Percentiles rank a stretch among this genome's conserved stretches.
phyloP scores from a whole-genome alignment of 2,797 vertebrate genomes.

The Myripristis jacobus region DNA sequence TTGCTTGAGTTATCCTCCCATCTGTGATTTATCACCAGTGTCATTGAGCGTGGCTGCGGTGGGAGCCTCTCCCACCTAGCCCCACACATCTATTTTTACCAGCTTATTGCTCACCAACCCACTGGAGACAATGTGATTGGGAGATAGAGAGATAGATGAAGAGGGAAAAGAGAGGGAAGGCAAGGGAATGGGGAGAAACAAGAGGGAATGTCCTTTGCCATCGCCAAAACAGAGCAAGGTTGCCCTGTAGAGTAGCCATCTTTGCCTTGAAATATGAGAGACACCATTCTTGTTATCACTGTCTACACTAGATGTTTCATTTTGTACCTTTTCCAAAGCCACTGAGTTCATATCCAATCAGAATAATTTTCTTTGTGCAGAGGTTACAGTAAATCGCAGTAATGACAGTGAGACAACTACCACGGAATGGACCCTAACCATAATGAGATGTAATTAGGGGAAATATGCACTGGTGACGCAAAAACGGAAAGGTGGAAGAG shows the following conservation, averaged over 20 bases:
- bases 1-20: slow-evolving; percentile 51
- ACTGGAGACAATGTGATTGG: slow-evolving; percentile 56
- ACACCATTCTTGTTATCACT: slow-evolving; percentile 1
- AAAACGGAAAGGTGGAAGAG: neutral
- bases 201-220: slow-evolving; percentile 37
- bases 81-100: slow-evolving; percentile 76
- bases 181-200: slow-evolving; percentile 18
- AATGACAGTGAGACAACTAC: neutral
- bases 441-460: slow-evolving; percentile 5
- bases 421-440: neutral
- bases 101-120: slow-evolving; percentile 66
- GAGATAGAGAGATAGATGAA: slow-evolving; percentile 57
- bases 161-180: slow-evolving; percentile 30
- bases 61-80: slow-evolving; percentile 61
- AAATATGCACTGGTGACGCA: slow-evolving; percentile 5
- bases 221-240: slow-evolving; percentile 3
- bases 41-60: slow-evolving; percentile 71
- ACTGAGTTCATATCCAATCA: neutral
- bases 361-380: slow-evolving; percentile 10
- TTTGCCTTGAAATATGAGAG: slow-evolving; percentile 11
- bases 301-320: slow-evolving; percentile 1
- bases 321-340: slow-evolving; percentile 11
- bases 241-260: slow-evolving; percentile 9
- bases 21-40: slow-evolving; percentile 81
- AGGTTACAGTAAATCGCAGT: slow-evolving; percentile 8